Evolutionary conservation across 2,113 vertebrate species (phyloP), one percentile per base, ranked within the genome.

Genomic region (Percina caprodes): DNA sequence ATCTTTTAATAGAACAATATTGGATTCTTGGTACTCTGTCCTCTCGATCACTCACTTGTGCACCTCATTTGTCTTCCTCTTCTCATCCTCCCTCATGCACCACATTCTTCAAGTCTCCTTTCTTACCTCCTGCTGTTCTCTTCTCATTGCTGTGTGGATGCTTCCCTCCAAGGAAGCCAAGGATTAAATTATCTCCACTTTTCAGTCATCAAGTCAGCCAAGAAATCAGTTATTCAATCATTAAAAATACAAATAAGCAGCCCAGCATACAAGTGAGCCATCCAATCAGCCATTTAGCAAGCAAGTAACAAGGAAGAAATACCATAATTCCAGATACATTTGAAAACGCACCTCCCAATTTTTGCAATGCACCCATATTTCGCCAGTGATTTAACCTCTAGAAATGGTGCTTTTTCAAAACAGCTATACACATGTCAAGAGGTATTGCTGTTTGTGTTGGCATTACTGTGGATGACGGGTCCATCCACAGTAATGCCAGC

Each of bases 1-100:
- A 80, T 84, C 59, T 84, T 35, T 68, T 74, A 73, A 82, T 56
- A 69, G 67, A 88, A 86, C 49, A 58, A 71, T 74, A 85, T 65
- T 76, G 65, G 54, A 75, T 86, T 83, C 48, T 62, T 23, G 51
- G 69, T 46, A 6, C 45, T 71, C 58, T 30, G 26, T 69, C 68
- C 59, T 69, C 72, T 55, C 74, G 80, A 77, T 26, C 21, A 19
- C 63, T 76, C 72, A 60, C 62, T 52, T 56, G 24, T 63, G 67
- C 58, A 49, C 63, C 85, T 83, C 69, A 23, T 81, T 77, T 77
- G 51, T 75, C 69, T 79, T 74, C 24, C 30, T 75, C 56, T 63
- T 35, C 33, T 72, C 52, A 18, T 26, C 55, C 26, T 77, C 59
- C 55, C 69, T 68, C 74, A 12, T 14, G 39, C 58, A 16, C 51